Conservation (phyloP, 2,797 vertebrate species). For the Argya squamiceps region DNA sequence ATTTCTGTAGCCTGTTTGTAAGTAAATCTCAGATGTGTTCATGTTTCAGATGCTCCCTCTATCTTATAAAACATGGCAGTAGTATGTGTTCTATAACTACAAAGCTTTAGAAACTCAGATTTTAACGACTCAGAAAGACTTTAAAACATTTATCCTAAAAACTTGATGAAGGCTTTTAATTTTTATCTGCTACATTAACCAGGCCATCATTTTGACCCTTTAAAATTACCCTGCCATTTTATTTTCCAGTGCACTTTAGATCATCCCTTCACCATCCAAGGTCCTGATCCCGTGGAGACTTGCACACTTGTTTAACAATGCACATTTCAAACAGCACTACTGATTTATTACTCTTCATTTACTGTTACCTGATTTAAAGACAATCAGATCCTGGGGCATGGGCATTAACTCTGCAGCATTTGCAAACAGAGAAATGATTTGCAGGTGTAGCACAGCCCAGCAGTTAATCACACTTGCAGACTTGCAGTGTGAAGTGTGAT, state of each 20-base stretch:
- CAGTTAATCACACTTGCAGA: background rate
- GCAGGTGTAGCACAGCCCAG: background rate
- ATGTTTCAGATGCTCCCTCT: background rate
- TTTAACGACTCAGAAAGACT: background rate
- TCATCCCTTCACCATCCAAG: background rate
- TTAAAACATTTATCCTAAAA: background rate
- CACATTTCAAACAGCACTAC: background rate
- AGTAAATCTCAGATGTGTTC: background rate
- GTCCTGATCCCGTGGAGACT: background rate
- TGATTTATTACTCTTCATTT: background rate
- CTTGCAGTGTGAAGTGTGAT: background rate
- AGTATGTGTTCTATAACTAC: background rate
- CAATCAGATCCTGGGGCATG: background rate
- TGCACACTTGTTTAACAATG: background rate
- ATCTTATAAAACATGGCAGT: background rate
- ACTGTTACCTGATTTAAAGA: background rate
- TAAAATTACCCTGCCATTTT: background rate
- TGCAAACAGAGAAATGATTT: background rate
- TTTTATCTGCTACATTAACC: background rate
- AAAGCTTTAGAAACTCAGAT: background rate
- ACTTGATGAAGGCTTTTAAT: background rate
- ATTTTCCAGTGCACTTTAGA: background rate
- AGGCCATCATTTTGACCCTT: background rate
- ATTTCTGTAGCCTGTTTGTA: slow-evolving; percentile 18
- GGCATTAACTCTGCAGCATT: background rate